phyloP scores from a whole-genome alignment of 30 jellyfish, hydroid and myxozoan species.

The Aurelia sp. region DNA sequence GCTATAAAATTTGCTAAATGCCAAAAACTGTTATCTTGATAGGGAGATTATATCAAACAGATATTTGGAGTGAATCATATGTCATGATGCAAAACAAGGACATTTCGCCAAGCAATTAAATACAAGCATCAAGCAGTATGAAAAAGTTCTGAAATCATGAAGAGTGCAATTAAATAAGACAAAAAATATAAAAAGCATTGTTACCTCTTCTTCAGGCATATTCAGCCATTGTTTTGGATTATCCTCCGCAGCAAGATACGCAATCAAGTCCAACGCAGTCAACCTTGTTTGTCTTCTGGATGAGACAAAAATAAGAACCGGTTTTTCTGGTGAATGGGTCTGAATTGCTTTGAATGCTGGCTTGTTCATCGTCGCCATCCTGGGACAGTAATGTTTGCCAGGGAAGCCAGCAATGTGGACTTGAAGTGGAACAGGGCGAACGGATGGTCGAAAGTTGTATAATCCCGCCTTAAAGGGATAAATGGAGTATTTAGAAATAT shows the following conservation, averaged over 20 bases:
- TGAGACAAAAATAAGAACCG: constrained; percentile 95
- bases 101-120: too few species aligned
- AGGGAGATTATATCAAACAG: too few species aligned
- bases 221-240: constrained; percentile 99
- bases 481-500: too few species aligned
- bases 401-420: constrained; percentile 99
- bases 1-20: too few species aligned
- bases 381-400: constrained; percentile 99
- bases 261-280: constrained; percentile 98
- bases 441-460: constrained; percentile 99
- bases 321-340: constrained; percentile 98
- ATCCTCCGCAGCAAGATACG: constrained; percentile 89
- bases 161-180: neutral
- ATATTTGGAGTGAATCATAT: too few species aligned
- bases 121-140: too few species aligned
- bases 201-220: constrained; percentile 92
- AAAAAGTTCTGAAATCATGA: neutral
- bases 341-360: constrained; percentile 96
- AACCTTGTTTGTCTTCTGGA: constrained; percentile 98
- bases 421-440: constrained; percentile 99
- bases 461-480: constrained; percentile 85
- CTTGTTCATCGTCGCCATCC: constrained; percentile 99
- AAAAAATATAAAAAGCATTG: neutral
- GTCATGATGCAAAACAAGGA: too few species aligned
- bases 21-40: too few species aligned